Conservation (phyloP, 2,888 invertebrate genomes). For the Plemyria rubiginata region DNA sequence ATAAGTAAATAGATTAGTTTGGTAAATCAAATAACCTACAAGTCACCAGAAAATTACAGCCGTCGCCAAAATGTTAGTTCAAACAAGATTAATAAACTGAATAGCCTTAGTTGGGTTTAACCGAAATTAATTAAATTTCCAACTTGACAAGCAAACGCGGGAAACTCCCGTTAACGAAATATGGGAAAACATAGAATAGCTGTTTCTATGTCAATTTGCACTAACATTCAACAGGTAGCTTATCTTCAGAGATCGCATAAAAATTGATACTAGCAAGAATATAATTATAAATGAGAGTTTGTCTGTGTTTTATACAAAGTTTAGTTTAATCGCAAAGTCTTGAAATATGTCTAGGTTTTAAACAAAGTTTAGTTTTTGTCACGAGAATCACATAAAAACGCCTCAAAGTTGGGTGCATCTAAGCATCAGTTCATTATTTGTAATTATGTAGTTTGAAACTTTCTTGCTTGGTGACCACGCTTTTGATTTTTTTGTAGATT, state of each 20-base stretch:
- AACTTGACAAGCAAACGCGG: slow-evolving; percentile 38
- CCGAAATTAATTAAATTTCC: slow-evolving; percentile 52
- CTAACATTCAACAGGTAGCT: slow-evolving; percentile 12
- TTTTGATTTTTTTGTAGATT: no score
- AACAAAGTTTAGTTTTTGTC: no score
- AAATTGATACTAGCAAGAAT: not conserved
- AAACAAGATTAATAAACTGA: slow-evolving; percentile 47
- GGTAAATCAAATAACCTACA: slow-evolving; percentile 16
- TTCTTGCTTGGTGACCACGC: no score
- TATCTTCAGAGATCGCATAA: not conserved
- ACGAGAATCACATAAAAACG: no score
- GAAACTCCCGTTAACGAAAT: slow-evolving; percentile 41
- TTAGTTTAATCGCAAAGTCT: no score
- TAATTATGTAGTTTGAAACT: no score
- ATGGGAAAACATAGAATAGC: slow-evolving; percentile 1
- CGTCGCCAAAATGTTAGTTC: slow-evolving; percentile 31
- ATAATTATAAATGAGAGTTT: not conserved
- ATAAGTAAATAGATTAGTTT: not conserved
- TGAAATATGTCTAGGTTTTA: not conserved
- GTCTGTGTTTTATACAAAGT: not conserved
- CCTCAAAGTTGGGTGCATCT: no score
- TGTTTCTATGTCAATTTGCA: slow-evolving; percentile 1
- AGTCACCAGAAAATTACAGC: slow-evolving; percentile 35
- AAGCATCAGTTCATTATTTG: no score
- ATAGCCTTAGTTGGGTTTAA: slow-evolving; percentile 42